Base-by-base conservation (phyloP, 1,140 invertebrate species). In the Heliconius hewitsoni region DNA sequence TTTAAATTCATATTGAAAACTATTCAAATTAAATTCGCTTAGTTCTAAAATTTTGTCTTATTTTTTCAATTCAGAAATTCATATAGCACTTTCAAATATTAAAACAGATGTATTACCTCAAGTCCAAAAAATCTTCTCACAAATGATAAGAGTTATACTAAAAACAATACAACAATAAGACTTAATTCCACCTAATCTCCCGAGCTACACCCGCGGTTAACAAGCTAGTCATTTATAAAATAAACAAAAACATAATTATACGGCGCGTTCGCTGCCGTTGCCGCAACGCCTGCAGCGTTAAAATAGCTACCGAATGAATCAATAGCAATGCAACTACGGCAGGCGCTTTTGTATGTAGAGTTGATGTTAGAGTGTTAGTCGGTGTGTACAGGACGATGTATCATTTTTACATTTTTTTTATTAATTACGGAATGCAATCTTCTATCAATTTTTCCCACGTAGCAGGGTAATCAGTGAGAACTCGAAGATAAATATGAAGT, bases 221-320 rank as follows among this genome's bases (percentile, higher is more conserved):
- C 60, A 66, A 66, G 60, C 60, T 66, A 66, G 18, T 39, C 37
- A 42, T 42, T 52, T 70, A 73, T 46, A 81, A 78, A 79, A 81
- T 50, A 60, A 70, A 60, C 73, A 37, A 57, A 74, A 55, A 74
- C 73, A 71, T 76, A 71, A 70, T 70, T 70, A 76, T 70, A 42
- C 66, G 23, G 34, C 9, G 42, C n/a, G 13, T 19, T n/a, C 57
- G 72, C 23, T 73, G 72, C 42, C 42, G 37, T 42, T 5, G 37
- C 74, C 60, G 66, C 74, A 76, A 71, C 74, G 74, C 74, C 57
- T 70, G 74, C 74, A 76, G 60, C 57, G 13, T 19, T 66, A 19
- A 66, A 71, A 76, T 76, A 50, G 74, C 60, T 70, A 71, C n/a
- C 74, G 74, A 76, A 75, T 27, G 74, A 75, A 76, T 76, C 74